phyloP scores from a whole-genome alignment of 2,888 invertebrate genomes.

The Lycocerus yunnanus region DNA sequence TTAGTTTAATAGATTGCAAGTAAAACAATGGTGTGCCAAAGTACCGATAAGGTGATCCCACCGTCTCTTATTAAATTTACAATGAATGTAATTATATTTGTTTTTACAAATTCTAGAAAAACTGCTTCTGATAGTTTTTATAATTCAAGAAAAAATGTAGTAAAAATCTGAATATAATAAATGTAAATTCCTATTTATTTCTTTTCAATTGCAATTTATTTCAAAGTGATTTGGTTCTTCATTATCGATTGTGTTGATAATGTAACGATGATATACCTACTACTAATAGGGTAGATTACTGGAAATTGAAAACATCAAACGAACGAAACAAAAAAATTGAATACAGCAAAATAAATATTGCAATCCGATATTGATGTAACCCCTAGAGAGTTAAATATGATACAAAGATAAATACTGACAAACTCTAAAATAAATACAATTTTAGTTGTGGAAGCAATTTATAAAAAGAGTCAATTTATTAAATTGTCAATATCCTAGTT shows the following conservation, averaged over 20 bases:
- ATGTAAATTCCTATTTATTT: too few species aligned
- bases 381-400: background rate
- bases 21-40: too few species aligned
- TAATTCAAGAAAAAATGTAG: too few species aligned
- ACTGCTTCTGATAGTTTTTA: too few species aligned
- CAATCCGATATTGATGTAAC: background rate
- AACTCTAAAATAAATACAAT: background rate
- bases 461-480: background rate
- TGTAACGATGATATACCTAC: background rate
- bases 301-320: background rate
- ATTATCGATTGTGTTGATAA: background rate
- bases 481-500: background rate
- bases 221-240: too few species aligned
- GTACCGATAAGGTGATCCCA: too few species aligned
- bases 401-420: background rate
- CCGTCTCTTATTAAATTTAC: too few species aligned
- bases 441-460: background rate
- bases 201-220: too few species aligned
- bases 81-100: too few species aligned
- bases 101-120: too few species aligned
- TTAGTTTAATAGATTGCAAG: too few species aligned
- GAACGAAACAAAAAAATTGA: background rate
- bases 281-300: background rate
- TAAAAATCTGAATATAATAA: too few species aligned
- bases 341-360: background rate